Evolutionary conservation across 2,888 invertebrate genomes (phyloP).

Genomic region (Linnaemya tessellans): DNA sequence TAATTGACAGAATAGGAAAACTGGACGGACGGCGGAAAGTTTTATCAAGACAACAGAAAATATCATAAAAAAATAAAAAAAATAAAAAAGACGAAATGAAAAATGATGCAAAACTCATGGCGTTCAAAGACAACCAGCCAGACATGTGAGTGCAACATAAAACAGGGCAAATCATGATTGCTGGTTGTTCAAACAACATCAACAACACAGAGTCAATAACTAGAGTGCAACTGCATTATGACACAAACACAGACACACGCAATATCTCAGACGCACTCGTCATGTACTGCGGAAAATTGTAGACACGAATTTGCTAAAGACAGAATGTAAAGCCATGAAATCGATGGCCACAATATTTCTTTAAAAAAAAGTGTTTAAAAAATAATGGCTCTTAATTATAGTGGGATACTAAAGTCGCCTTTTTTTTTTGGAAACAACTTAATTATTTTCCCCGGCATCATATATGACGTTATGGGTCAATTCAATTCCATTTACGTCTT

Average conservation of each 20-base stretch:
- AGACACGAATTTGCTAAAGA: constrained; percentile 7
- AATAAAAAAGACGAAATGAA: background rate
- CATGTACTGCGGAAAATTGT: constrained; percentile 17
- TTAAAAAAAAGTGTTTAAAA: background rate
- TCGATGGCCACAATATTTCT: background rate
- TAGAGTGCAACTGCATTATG: constrained; percentile 64
- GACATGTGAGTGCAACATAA: constrained; percentile 20
- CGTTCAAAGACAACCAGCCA: constrained; percentile 34
- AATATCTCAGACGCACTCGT: constrained; percentile 41
- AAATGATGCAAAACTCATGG: constrained; percentile 12
- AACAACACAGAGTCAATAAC: constrained; percentile 37
- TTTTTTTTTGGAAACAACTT: too few relatives aligned
- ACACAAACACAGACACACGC: constrained; percentile 36
- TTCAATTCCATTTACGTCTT: too few relatives aligned
- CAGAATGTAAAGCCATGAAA: constrained; percentile 20
- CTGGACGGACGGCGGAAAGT: background rate
- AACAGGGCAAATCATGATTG: constrained; percentile 37
- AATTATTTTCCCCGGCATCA: too few relatives aligned
- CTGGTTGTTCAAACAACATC: constrained; percentile 40
- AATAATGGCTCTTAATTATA: too few relatives aligned
- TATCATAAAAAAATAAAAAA: background rate
- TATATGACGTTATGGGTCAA: too few relatives aligned
- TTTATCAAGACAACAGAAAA: background rate
- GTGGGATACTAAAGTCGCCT: too few relatives aligned
- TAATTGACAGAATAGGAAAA: constrained; percentile 51